phyloP scores from a whole-genome alignment of 2,888 invertebrate species.

The Aethes cnicana region DNA sequence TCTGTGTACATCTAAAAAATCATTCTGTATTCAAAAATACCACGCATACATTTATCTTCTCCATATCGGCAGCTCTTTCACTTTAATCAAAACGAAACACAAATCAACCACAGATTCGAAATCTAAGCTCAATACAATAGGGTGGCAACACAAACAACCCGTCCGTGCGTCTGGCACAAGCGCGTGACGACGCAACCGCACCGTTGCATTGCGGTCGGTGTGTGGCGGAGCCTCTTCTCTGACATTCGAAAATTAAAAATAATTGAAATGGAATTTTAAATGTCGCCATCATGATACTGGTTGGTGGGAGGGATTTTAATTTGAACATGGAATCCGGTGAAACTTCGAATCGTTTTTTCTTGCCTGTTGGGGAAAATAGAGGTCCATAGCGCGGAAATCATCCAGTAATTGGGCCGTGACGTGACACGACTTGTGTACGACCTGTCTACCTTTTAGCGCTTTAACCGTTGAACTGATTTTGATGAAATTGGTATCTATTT shows the following conservation, averaged over 20 bases:
- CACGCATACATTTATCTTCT: too few species aligned
- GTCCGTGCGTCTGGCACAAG: slow-evolving; percentile 12
- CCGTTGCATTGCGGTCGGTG: slow-evolving; percentile 28
- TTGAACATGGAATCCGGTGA: background rate
- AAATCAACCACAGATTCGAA: slow-evolving; percentile 1
- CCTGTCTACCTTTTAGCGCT: too few species aligned
- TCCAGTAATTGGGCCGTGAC: too few species aligned
- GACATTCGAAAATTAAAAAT: slow-evolving; percentile 16
- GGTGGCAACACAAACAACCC: slow-evolving; percentile 6
- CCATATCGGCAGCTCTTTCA: too few species aligned
- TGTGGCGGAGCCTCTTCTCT: slow-evolving; percentile 15
- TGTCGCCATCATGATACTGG: background rate
- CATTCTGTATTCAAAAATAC: too few species aligned
- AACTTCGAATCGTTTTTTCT: too few species aligned
- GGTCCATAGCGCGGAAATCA: too few species aligned
- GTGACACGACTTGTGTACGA: too few species aligned
- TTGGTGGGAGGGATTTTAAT: slow-evolving; percentile 1
- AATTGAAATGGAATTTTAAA: slow-evolving; percentile 1
- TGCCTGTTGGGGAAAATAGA: too few species aligned
- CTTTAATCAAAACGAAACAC: background rate
- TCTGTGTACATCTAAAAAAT: too few species aligned
- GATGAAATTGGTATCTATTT: too few species aligned
- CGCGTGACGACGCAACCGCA: slow-evolving; percentile 24
- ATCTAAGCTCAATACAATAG: slow-evolving; percentile 7
- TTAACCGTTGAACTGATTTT: too few species aligned